These are phyloP conservation scores for Trissolcus brochymenae DNA, from an alignment of 2,888 invertebrate species.

Conservation along the genomic window DNA sequence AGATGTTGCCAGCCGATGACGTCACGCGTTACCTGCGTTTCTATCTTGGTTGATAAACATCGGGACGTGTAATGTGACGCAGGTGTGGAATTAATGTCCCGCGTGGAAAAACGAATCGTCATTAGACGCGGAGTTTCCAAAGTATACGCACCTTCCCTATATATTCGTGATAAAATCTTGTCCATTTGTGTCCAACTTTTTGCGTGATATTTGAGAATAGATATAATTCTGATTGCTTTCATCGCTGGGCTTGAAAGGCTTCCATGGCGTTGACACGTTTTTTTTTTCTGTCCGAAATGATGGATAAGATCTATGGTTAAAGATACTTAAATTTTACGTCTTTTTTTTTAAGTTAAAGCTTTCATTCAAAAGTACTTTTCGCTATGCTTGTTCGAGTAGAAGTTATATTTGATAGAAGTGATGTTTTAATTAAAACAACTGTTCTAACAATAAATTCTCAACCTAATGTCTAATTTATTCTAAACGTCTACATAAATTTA, in stretches of 20 bases:
- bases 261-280: background rate
- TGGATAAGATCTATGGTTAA: background rate
- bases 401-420: background rate
- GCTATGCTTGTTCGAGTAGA: too few relatives aligned
- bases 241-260: background rate
- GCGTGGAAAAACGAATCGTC: conserved; percentile 4
- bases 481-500: background rate
- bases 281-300: background rate
- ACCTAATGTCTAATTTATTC: too few relatives aligned
- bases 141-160: too few relatives aligned
- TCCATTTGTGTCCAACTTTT: conserved; percentile 8
- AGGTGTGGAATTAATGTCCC: conserved; percentile 25
- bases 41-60: conserved; percentile 7
- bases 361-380: too few relatives aligned
- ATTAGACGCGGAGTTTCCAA: conserved; percentile 11
- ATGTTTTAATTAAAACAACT: background rate
- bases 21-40: conserved; percentile 13
- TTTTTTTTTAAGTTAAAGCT: background rate
- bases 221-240: conserved; percentile 5
- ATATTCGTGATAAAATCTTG: conserved; percentile 8
- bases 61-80: conserved; percentile 24
- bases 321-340: background rate
- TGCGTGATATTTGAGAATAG: conserved; percentile 9
- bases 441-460: background rate
- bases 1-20: conserved; percentile 25